phyloP scores from a whole-genome alignment of 2,113 vertebrate species.

The Martes martes region DNA sequence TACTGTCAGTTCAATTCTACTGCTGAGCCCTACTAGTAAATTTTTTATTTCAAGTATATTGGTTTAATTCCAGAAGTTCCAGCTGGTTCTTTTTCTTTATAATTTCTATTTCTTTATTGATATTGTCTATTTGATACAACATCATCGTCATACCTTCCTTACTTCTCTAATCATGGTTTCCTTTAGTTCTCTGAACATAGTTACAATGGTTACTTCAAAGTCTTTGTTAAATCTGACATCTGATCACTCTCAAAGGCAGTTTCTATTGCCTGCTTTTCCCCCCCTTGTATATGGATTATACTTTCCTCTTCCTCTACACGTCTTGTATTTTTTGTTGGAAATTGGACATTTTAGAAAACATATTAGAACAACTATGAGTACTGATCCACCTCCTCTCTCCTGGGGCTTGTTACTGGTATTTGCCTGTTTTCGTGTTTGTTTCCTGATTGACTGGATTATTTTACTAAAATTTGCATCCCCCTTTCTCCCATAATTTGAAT shows the following conservation, averaged over 20 bases:
- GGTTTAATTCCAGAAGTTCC: background rate
- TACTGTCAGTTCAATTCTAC: background rate
- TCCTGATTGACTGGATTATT: conserved; percentile 7
- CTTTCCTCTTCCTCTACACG: background rate
- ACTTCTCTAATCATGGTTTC: background rate
- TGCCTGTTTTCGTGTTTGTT: background rate
- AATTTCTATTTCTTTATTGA: conserved; percentile 15
- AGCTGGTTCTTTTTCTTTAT: background rate
- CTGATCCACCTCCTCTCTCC: background rate
- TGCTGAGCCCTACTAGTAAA: background rate
- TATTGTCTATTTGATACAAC: background rate
- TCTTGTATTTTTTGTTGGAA: background rate
- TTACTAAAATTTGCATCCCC: conserved; percentile 1
- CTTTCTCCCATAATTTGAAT: conserved; percentile 13
- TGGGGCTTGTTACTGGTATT: background rate
- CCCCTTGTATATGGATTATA: background rate
- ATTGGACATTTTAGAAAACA: background rate
- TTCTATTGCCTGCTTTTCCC: background rate
- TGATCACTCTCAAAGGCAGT: background rate
- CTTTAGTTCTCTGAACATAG: background rate
- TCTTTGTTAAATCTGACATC: conserved; percentile 12
- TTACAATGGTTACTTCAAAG: background rate
- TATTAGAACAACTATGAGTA: background rate
- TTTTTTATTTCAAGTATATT: conserved; percentile 22
- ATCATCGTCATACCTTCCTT: background rate